These are phyloP conservation scores for Dorcus hopei DNA, from an alignment of 2,888 invertebrate species.

Conservation along the genomic window DNA sequence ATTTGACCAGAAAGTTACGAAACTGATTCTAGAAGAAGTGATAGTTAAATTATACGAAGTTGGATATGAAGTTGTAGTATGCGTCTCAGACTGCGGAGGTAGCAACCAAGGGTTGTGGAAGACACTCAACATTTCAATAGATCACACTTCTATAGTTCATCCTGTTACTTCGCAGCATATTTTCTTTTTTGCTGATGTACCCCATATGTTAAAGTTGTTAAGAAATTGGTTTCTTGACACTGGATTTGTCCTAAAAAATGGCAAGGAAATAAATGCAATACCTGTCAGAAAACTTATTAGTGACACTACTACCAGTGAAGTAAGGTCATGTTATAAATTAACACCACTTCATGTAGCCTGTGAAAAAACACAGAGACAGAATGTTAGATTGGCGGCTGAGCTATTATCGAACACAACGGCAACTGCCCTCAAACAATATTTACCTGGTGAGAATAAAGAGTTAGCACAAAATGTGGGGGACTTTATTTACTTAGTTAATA, in stretches of 20 bases:
- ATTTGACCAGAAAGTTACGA: slow-evolving; percentile 36
- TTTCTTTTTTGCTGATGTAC: no score
- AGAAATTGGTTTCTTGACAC: slow-evolving; percentile 25
- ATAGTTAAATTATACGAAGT: slow-evolving; percentile 23
- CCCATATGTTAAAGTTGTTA: slow-evolving; percentile 22
- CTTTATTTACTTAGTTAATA: not conserved
- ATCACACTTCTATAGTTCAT: no score
- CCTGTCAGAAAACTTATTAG: slow-evolving; percentile 3
- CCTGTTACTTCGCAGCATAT: no score
- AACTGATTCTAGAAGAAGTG: slow-evolving; percentile 22
- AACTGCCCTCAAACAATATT: not conserved
- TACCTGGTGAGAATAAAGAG: not conserved
- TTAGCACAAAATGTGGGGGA: not conserved
- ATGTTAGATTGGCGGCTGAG: slow-evolving; percentile 24
- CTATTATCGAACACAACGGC: slow-evolving; percentile 11
- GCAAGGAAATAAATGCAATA: slow-evolving; percentile 1
- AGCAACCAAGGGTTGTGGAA: slow-evolving; percentile 32
- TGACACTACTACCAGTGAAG: slow-evolving; percentile 10
- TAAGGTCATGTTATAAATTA: slow-evolving; percentile 18
- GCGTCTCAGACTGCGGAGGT: slow-evolving; percentile 31
- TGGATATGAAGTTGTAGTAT: slow-evolving; percentile 32
- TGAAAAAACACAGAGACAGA: slow-evolving; percentile 21
- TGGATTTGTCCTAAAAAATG: slow-evolving; percentile 13
- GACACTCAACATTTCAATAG: no score
- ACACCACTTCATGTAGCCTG: slow-evolving; percentile 18